Evolutionary conservation across 2,797 vertebrate species (phyloP), one percentile per base, ranked within the genome.

Genomic region (Delichon dasypus): DNA sequence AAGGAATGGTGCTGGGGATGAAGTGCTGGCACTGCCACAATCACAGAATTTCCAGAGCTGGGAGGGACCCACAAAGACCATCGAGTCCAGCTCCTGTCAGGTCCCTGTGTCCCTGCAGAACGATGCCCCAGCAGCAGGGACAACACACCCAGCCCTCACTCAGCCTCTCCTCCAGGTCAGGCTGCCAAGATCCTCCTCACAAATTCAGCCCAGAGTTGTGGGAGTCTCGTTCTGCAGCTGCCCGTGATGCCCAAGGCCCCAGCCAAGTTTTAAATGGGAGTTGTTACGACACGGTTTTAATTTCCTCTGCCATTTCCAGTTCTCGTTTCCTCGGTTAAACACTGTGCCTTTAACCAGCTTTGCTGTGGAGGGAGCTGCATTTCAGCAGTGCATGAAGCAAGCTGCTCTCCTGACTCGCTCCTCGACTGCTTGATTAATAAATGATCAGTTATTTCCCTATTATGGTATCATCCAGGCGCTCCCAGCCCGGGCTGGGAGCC

Each of bases 391-490:
- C 9, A 1, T 21, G 62, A 83, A 92, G 74, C 81, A 66, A 78
- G 74, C 81, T 5, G 4, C 68, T 62, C 82, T 93, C 75, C 88
- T 44, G 75, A 70, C 84, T 95, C 2, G 0, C 89, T 88, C 72
- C 72, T 85, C 87, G 42, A 48, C 54, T 38, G 51, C 79, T 92
- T 94, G 91, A 96, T 96, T 95, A 95, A 96, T 96, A 95, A 62
- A 86, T 86, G 82, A 96, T 90, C 65, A 66, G 54, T 75, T 55
- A 70, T 82, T 89, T 88, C 77, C 94, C 94, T 95, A 96, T 95
- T 95, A 95, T 84, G 92, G 92, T 81, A 95, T 89, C 85, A 75
- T 30, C 55, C 73, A 75, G 65, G 70, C 17, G 0, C 90, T 93
- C 34, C 32, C 42, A 78, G 85, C 32, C 58, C 13, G 23, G 83